A percentile compares a stretch with the other conserved stretches of the same genome.
Conservation (phyloP, 2,888 invertebrate genomes). For the Adelognathus sp. region DNA sequence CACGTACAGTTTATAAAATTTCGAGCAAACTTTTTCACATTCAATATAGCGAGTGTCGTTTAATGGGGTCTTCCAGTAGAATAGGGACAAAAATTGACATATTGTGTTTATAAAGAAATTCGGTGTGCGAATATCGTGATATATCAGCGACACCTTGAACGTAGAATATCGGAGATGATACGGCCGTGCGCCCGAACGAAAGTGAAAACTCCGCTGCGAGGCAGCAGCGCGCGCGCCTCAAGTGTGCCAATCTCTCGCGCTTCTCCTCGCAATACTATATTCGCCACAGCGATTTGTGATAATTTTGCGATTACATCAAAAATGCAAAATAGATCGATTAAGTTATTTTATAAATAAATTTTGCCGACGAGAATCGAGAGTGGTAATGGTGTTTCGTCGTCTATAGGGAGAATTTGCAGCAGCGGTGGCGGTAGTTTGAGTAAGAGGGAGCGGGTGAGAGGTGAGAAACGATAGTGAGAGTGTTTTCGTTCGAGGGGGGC, state of each 20-base stretch:
- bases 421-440: neutral
- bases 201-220: conserved; percentile 74
- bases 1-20: too few relatives aligned
- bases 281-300: neutral
- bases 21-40: too few relatives aligned
- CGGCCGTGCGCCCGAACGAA: conserved; percentile 72
- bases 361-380: neutral
- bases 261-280: neutral
- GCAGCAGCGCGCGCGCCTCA: conserved; percentile 41
- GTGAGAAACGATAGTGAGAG: conserved; percentile 9
- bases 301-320: neutral
- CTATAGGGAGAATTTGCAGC: neutral
- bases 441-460: neutral
- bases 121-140: neutral
- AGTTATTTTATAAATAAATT: neutral
- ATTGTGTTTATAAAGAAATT: neutral
- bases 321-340: neutral
- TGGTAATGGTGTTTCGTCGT: neutral
- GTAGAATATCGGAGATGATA: conserved; percentile 46
- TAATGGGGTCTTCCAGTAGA: neutral
- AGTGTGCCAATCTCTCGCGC: conserved; percentile 59
- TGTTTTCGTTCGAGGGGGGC: conserved; percentile 24
- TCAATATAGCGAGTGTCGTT: too few relatives aligned
- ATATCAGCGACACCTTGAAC: conserved; percentile 14
- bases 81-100: neutral